A percentile compares a stretch with the other conserved stretches of the same genome.
These are phyloP conservation scores for Megaceryle alcyon DNA, from an alignment of 2,797 vertebrate genomes.

Conservation along the genomic window DNA sequence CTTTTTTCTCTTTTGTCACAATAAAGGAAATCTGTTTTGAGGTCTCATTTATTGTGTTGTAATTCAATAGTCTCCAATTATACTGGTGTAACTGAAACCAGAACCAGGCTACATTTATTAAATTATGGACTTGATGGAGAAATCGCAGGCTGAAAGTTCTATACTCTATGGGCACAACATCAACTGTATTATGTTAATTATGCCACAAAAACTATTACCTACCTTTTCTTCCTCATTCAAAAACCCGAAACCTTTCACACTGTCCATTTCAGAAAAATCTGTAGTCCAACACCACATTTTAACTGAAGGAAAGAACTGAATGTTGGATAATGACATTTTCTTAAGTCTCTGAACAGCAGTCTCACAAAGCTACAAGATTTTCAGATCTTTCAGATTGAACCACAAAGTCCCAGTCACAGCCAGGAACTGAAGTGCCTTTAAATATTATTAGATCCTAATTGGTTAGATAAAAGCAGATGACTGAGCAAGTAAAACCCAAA, in stretches of 20 bases:
- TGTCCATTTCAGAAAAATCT: not conserved
- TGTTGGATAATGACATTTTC: not conserved
- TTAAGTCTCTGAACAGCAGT: not conserved
- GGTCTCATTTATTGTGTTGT: not conserved
- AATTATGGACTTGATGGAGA: slow-evolving; percentile 23
- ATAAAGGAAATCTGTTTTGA: slow-evolving; percentile 24
- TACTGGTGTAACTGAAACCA: not conserved
- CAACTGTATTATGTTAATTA: not conserved
- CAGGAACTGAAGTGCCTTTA: not conserved
- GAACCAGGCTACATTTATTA: slow-evolving; percentile 39
- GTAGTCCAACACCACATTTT: not conserved
- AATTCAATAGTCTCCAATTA: slow-evolving; percentile 29
- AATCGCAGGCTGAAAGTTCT: slow-evolving; percentile 13
- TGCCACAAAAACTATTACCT: not conserved
- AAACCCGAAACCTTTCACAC: not conserved
- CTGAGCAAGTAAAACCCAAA: not conserved
- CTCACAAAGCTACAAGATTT: not conserved
- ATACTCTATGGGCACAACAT: not conserved
- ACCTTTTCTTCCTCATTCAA: not conserved
- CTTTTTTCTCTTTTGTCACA: not conserved
- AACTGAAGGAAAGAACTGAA: not conserved
- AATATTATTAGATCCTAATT: not conserved
- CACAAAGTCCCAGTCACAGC: not conserved
- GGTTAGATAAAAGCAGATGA: not conserved
- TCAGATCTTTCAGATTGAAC: not conserved